Conservation (phyloP, 2,888 invertebrate species). For the Thalpophila matura region DNA sequence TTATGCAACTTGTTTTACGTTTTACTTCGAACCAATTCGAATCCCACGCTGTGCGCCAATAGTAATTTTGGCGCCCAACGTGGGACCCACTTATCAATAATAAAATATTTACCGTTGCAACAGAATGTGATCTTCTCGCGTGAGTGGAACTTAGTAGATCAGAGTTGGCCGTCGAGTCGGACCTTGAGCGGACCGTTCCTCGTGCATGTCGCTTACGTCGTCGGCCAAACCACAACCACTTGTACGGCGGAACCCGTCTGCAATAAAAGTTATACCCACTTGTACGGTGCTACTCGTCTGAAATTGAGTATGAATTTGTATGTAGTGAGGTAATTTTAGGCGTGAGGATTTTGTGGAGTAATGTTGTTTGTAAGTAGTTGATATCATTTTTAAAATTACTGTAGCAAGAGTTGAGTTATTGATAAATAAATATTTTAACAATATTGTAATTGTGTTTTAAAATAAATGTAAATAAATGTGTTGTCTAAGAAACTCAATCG, state of each 20-base stretch:
- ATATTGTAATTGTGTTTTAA: too few species aligned
- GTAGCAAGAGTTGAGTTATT: neutral
- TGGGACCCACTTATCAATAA: constrained; percentile 1
- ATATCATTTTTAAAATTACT: neutral
- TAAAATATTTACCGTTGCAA: constrained; percentile 77
- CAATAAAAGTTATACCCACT: constrained; percentile 68
- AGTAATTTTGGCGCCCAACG: neutral
- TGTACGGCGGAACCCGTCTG: constrained; percentile 92
- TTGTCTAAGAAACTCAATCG: too few species aligned
- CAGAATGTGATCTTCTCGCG: constrained; percentile 82
- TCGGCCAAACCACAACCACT: constrained; percentile 91
- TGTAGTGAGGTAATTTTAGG: constrained; percentile 30
- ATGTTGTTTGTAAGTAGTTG: neutral
- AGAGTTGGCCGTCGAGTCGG: constrained; percentile 89
- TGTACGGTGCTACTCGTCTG: constrained; percentile 68
- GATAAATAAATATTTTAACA: too few species aligned
- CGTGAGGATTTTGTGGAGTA: constrained; percentile 7
- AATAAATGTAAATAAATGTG: too few species aligned
- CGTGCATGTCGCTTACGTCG: constrained; percentile 76
- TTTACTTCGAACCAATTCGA: neutral
- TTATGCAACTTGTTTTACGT: too few species aligned
- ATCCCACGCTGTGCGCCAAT: constrained; percentile 1
- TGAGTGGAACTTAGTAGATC: constrained; percentile 90
- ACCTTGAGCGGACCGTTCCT: constrained; percentile 84
- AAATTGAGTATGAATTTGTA: constrained; percentile 61